Percentiles rank a stretch among this genome's conserved stretches.
phyloP scores from a whole-genome alignment of 2,113 vertebrate genomes.

The Microtus montanus region DNA sequence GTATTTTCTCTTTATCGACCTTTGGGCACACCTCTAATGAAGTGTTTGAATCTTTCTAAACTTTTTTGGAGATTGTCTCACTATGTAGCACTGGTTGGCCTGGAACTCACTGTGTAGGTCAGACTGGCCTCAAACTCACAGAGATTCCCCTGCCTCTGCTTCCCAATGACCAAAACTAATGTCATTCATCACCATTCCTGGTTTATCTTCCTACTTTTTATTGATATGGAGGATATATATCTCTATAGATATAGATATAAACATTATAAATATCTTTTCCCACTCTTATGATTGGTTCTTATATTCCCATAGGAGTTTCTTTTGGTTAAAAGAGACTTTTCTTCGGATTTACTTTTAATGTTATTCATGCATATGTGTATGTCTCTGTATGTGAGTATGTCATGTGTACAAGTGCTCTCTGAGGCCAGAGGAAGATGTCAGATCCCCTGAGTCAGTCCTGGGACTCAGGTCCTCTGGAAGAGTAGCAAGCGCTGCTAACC shows the following conservation, averaged over 20 bases:
- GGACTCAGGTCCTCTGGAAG: background rate
- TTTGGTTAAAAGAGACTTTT: background rate
- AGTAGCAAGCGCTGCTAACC: background rate
- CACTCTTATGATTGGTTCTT: background rate
- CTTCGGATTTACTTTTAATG: background rate
- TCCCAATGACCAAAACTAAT: background rate
- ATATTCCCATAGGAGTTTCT: background rate
- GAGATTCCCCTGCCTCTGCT: background rate
- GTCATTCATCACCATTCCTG: background rate
- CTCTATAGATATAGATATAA: background rate
- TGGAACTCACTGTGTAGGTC: background rate
- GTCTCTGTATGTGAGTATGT: background rate
- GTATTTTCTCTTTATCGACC: background rate
- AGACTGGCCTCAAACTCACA: background rate
- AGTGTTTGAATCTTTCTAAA: background rate
- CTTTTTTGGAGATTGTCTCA: background rate
- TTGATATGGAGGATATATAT: background rate
- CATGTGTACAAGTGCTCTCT: background rate
- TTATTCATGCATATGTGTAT: background rate
- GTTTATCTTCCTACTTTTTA: background rate
- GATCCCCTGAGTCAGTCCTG: background rate
- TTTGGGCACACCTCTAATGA: background rate
- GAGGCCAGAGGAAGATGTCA: background rate
- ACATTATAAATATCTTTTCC: background rate
- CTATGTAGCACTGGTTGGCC: background rate